Evolutionary conservation across 2,113 vertebrate genomes (phyloP), one percentile per base, ranked within the genome.

Genomic region (Peromyscus californicus): DNA sequence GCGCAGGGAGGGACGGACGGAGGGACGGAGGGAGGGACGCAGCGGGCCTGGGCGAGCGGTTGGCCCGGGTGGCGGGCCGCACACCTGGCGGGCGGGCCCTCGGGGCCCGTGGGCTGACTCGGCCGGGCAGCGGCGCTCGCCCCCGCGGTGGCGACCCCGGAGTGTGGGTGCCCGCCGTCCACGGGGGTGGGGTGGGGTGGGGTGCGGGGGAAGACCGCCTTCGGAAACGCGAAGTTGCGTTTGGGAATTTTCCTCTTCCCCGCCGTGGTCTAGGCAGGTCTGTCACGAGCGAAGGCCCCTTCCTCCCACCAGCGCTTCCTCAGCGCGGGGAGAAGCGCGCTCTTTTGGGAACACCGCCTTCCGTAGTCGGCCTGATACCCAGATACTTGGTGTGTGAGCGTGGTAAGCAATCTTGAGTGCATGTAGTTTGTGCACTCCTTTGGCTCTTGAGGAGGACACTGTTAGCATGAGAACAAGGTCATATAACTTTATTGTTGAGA

Each of bases 401-500:
- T 42, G 89, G 91, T 74, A 79, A 92, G 94, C 61, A 65, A 89
- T 72, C 39, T 22, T 82, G 48, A 94, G 93, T 78, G 72, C 76
- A 2, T n/a, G 82, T 51, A 90, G n/a, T 93, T 67, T 26, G 87
- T 48, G 79, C 57, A 76, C 61, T 92, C 45, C 13, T n/a, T 84
- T 88, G 51, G 90, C 89, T 86, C 72, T 85, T 36, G 51, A 65
- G 82, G 86, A 70, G 76, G 13, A 39, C 78, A 21, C 5, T 72
- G 12, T 33, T 51, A 76, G 90, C 65, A 48, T 11, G 74, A 8
- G 36, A 94, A 61, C 94, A 94, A 88, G 80, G 45, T 97, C 92
- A n/a, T n/a, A 33, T 72, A 95, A 90, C 94, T 98, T 97, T 87
- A 54, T 88, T 90, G 74, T 95, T 42, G 90, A 29, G 93, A 31